These are phyloP conservation scores for Mycteria americana DNA, from an alignment of 2,797 vertebrate species.

Conservation along the genomic window DNA sequence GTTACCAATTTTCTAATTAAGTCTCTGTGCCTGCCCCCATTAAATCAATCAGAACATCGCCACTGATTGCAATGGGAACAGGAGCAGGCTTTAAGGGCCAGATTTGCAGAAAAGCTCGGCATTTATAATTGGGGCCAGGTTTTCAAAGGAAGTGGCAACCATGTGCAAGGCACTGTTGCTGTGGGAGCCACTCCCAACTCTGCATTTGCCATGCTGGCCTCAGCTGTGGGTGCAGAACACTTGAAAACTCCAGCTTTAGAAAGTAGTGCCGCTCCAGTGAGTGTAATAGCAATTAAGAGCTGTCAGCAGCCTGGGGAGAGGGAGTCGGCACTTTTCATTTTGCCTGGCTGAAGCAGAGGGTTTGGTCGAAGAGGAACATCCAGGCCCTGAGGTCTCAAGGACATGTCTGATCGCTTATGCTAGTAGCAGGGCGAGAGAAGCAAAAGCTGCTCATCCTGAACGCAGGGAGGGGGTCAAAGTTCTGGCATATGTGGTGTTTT, in stretches of 20 bases:
- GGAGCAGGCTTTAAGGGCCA: not conserved
- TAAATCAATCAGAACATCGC: not conserved
- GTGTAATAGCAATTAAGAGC: not conserved
- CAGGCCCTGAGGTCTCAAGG: not conserved
- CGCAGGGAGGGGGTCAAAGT: not conserved
- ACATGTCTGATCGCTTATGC: not conserved
- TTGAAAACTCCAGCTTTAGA: not conserved
- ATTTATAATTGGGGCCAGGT: not conserved
- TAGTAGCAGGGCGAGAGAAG: not conserved
- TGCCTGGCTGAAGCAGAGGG: not conserved
- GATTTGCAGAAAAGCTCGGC: not conserved
- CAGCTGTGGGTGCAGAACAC: not conserved
- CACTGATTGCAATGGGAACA: not conserved
- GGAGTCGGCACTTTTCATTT: not conserved
- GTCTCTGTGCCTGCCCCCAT: slow-evolving; percentile 1
- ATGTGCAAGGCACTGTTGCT: not conserved
- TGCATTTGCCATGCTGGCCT: not conserved
- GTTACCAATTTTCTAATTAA: slow-evolving; percentile 55
- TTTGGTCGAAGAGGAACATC: not conserved
- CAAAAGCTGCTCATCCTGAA: not conserved
- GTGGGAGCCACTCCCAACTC: not conserved
- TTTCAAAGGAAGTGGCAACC: not conserved
- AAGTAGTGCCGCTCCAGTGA: not conserved
- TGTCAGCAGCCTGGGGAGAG: not conserved
- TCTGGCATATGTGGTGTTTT: not conserved